A percentile compares a stretch with the other conserved stretches of the same genome.
Evolutionary conservation across 2,113 vertebrate genomes (phyloP).

Genomic region (Dicentrarchus labrax): DNA sequence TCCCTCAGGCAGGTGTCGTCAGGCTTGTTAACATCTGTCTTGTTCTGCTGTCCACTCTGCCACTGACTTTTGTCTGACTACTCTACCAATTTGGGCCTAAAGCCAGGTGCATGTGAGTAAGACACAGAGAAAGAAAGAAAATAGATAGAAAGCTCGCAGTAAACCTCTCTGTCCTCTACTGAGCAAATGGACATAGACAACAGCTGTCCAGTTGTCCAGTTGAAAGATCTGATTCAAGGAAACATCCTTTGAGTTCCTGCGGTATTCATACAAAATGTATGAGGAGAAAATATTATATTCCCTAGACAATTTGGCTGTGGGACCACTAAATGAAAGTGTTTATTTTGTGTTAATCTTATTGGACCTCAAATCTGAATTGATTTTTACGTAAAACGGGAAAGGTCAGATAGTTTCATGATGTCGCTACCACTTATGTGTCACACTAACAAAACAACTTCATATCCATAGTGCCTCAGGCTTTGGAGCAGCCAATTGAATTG

Average conservation of each 20-base stretch:
- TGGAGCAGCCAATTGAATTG: slow-evolving; percentile 33
- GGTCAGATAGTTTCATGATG: slow-evolving; percentile 49
- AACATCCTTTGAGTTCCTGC: neutral
- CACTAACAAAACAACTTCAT: slow-evolving; percentile 49
- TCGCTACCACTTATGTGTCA: slow-evolving; percentile 27
- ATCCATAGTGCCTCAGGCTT: slow-evolving; percentile 20
- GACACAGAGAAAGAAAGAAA: slow-evolving; percentile 3
- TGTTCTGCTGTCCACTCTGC: slow-evolving; percentile 14
- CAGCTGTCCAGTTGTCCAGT: neutral
- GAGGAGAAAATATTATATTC: neutral
- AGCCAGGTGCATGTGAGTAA: neutral
- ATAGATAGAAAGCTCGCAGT: neutral
- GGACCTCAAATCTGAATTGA: slow-evolving; percentile 40
- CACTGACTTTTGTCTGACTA: slow-evolving; percentile 11
- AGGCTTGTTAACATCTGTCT: slow-evolving; percentile 54
- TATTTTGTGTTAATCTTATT: slow-evolving; percentile 22
- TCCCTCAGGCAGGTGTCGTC: slow-evolving; percentile 24
- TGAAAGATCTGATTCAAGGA: neutral
- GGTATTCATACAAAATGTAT: neutral
- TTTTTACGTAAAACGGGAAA: slow-evolving; percentile 40
- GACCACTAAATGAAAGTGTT: slow-evolving; percentile 19
- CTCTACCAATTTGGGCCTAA: slow-evolving; percentile 25
- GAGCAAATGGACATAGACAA: slow-evolving; percentile 8
- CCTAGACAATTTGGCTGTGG: neutral
- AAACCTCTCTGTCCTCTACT: neutral